A percentile compares a stretch with the other conserved stretches of the same genome.
These are phyloP conservation scores for Lordiphosa fenestrarum DNA, from an alignment of 2,888 invertebrate genomes.

Conservation along the genomic window DNA sequence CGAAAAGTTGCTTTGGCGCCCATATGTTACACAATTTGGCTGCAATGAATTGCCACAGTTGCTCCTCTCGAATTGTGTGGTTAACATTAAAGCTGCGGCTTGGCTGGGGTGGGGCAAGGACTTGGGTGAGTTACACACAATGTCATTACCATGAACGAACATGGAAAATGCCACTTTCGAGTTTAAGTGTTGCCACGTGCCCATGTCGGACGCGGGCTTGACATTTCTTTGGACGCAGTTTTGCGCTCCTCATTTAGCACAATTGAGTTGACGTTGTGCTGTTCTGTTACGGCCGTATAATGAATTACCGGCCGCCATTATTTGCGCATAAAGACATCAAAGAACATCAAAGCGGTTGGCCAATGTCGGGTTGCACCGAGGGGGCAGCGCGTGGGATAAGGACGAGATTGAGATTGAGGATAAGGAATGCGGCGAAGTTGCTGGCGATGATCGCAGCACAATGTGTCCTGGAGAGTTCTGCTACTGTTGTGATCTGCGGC, in stretches of 20 bases:
- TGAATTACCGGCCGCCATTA: constrained; percentile 20
- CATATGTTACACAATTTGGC: constrained; percentile 45
- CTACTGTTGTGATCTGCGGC: background rate
- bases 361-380: background rate
- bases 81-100: constrained; percentile 7
- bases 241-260: constrained; percentile 18
- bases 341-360: constrained; percentile 27
- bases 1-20: constrained; percentile 29
- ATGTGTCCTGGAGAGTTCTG: background rate
- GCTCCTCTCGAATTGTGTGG: constrained; percentile 6
- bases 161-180: constrained; percentile 52
- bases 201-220: constrained; percentile 19
- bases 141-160: constrained; percentile 46
- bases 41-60: constrained; percentile 3
- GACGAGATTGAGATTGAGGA: background rate
- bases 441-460: too few relatives aligned
- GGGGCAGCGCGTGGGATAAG: background rate
- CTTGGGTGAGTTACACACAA: constrained; percentile 8
- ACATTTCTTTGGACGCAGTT: constrained; percentile 23
- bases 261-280: constrained; percentile 12
- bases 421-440: background rate
- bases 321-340: constrained; percentile 27
- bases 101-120: background rate
- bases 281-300: constrained; percentile 3
- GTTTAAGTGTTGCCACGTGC: constrained; percentile 58